Conservation (phyloP, 2,113 vertebrate genomes). For the mouse (Mus musculus) region DNA sequence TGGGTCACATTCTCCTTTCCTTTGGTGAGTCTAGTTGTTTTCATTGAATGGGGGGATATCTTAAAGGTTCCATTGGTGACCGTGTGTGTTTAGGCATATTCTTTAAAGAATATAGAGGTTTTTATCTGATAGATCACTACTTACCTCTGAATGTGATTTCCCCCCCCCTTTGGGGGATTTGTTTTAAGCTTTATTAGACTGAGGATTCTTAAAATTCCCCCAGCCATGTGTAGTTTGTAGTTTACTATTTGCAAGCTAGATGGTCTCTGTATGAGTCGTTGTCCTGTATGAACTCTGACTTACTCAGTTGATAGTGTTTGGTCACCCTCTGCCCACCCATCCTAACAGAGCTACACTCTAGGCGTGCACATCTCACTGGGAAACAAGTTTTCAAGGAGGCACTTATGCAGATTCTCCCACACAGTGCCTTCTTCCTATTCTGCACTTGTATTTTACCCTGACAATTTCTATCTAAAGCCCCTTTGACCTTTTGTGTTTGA, state of each 20-base stretch:
- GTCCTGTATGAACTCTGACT: neutral
- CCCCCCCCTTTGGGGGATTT: neutral
- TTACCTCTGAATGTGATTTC: neutral
- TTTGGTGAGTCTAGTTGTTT: neutral
- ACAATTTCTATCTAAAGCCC: neutral
- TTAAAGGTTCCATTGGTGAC: neutral
- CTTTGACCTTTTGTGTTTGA: neutral
- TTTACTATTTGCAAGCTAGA: neutral
- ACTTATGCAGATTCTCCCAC: neutral
- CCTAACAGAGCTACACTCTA: neutral
- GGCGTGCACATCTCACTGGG: neutral
- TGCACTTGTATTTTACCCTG: neutral
- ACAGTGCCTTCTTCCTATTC: neutral
- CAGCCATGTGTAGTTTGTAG: neutral
- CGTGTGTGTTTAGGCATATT: neutral
- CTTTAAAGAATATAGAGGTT: neutral
- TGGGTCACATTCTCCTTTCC: neutral
- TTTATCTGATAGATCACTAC: neutral
- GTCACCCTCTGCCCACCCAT: neutral
- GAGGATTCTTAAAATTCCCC: neutral
- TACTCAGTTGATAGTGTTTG: neutral
- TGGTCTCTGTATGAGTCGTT: neutral
- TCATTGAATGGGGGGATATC: neutral
- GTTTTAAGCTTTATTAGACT: slow-evolving; percentile 14
- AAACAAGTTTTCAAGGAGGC: neutral